Evolutionary conservation across 2,888 invertebrate species (phyloP), one percentile per base, ranked within the genome.

Genomic region (Tetanocera ferruginea): DNA sequence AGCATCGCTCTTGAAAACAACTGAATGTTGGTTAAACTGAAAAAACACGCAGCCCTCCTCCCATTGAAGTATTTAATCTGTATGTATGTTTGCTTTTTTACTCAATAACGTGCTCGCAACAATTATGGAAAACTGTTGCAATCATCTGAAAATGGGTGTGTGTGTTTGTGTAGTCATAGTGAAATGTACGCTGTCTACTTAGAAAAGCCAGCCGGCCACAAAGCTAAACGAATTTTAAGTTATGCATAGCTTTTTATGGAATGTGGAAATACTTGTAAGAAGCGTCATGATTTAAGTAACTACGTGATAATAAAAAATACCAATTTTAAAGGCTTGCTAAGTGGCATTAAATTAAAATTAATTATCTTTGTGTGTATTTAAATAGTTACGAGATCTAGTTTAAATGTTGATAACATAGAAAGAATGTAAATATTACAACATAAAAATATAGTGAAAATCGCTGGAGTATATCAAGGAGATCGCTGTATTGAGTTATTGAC

Each of bases 11-110:
- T 60, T 60, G 60, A 60, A 60, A 19, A 60, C 5, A 25, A 60
- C 11, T 60, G 62, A 17, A 37, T 74, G 62, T 55, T 69, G 64
- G 64, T 62, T 49, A 74, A 14, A 43, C 11, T 43, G 37, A 43
- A 43, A 49, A 76, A 76, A 76, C 28, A 60, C 34, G 60, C 34
- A 73, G 37, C 19, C 43, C 34, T 23, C 19, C 43, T 19, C 23
- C 55, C 31, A 76, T 49, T 11, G 23, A 31, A 31, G 17, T 5
- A 28, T 23, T 14, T 5, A 19, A 23, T 51, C 19, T 31, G 6
- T 31, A 14, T 14, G 19, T 19, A 3, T 17, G 5, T 60, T 14
- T 23, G 60, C 5, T 60, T 60, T 14, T 60, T 60, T 14, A 60
- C 28, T 60, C 60, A 28, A 28, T 14, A 60, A 60, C 28, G 28